Evolutionary conservation across 2,888 invertebrate genomes (phyloP).

Genomic region (Noctua janthe): DNA sequence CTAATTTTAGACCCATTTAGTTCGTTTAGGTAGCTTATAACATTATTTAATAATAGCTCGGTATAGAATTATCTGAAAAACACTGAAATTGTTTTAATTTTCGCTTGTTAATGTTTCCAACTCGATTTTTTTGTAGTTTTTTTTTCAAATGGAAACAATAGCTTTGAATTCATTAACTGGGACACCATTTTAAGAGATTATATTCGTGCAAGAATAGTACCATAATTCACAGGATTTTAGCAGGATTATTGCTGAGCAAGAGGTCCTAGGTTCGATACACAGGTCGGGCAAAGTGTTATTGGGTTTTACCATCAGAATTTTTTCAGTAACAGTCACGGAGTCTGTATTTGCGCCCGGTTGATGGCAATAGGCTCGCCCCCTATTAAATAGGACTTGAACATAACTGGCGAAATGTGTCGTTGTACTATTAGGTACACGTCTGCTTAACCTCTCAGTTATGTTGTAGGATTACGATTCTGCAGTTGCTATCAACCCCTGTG

Average conservation of each 20-base stretch:
- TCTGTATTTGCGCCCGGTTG: too few species aligned
- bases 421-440: too few species aligned
- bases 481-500: not conserved
- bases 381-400: too few species aligned
- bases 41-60: not conserved
- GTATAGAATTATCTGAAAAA: not conserved
- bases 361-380: too few species aligned
- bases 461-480: not conserved
- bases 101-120: not conserved
- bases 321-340: too few species aligned
- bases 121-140: not conserved
- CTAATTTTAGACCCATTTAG: not conserved
- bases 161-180: not conserved
- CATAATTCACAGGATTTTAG: not conserved
- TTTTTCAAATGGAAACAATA: not conserved
- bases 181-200: not conserved
- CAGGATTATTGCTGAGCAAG: too few species aligned
- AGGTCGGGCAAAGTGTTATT: too few species aligned
- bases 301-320: too few species aligned
- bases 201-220: not conserved
- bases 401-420: too few species aligned
- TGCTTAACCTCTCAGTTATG: too few species aligned
- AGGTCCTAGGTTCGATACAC: too few species aligned
- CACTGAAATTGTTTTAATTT: not conserved
- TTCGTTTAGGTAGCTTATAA: not conserved